Conservation (phyloP, 92 coral and sea anemone genomes). For the Epizoanthus ramosus region DNA sequence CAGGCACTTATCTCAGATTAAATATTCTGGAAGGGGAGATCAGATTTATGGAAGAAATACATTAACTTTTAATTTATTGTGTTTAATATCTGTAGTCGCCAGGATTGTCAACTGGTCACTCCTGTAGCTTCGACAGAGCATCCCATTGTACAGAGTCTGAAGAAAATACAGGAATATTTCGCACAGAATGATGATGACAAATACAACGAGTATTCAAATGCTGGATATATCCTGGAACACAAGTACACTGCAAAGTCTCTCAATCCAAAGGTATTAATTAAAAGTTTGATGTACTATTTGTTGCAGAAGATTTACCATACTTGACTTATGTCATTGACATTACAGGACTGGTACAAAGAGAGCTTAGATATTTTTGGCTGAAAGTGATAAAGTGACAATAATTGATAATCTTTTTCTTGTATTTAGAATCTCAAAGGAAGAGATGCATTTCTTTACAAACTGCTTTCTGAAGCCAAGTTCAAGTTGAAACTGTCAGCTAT, state of each 20-base stretch:
- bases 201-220: slow-evolving; percentile 24
- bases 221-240: slow-evolving; percentile 49
- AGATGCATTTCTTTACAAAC: slow-evolving; percentile 50
- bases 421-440: slow-evolving; percentile 48
- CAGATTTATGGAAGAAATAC: background rate
- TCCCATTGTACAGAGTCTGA: slow-evolving; percentile 50
- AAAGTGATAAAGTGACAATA: background rate
- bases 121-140: slow-evolving; percentile 40
- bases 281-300: no score
- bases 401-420: no score
- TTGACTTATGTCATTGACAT: no score
- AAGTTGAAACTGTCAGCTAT: slow-evolving; percentile 37
- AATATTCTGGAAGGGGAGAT: no score
- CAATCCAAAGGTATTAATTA: slow-evolving; percentile 44
- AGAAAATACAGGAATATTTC: slow-evolving; percentile 41
- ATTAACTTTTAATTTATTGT: background rate
- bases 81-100: slow-evolving; percentile 21
- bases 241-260: slow-evolving; percentile 48
- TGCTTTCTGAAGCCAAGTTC: slow-evolving; percentile 50
- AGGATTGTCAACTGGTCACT: slow-evolving; percentile 34
- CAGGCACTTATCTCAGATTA: no score
- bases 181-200: slow-evolving; percentile 24
- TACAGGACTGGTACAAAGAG: no score
- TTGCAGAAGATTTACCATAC: no score
- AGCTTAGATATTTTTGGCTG: slow-evolving; percentile 10